phyloP scores from a whole-genome alignment of 2,113 vertebrate genomes.

The Epinephelus lanceolatus region DNA sequence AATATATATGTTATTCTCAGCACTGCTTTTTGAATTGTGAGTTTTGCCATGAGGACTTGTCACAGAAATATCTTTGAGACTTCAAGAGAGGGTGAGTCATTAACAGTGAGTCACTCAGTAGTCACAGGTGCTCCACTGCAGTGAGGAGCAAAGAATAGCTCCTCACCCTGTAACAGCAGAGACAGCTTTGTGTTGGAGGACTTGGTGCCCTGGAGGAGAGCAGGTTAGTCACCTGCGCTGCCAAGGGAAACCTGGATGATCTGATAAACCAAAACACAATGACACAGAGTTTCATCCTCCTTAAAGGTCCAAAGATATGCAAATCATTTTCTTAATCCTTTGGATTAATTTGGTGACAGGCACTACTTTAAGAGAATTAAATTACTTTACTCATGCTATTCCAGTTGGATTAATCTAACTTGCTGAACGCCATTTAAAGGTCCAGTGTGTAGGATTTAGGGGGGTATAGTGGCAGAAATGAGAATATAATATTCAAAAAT shows the following conservation, averaged over 20 bases:
- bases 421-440: no score
- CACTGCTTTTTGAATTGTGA: not conserved
- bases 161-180: not conserved
- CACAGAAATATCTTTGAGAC: not conserved
- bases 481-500: no score
- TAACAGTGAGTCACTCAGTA: slow-evolving; percentile 39
- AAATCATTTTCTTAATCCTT: no score
- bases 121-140: not conserved
- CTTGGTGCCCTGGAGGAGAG: not conserved
- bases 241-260: not conserved
- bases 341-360: no score
- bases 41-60: not conserved
- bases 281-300: slow-evolving; percentile 29
- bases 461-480: no score
- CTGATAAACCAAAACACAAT: not conserved
- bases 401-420: no score
- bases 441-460: no score
- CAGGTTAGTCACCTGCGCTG: slow-evolving; percentile 4
- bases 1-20: no score
- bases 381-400: no score
- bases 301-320: no score
- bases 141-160: not conserved
- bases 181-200: no score
- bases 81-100: slow-evolving; percentile 22
- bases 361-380: no score